These are phyloP conservation scores for Epinotia demarniana DNA, from an alignment of 2,888 invertebrate species.

Conservation along the genomic window DNA sequence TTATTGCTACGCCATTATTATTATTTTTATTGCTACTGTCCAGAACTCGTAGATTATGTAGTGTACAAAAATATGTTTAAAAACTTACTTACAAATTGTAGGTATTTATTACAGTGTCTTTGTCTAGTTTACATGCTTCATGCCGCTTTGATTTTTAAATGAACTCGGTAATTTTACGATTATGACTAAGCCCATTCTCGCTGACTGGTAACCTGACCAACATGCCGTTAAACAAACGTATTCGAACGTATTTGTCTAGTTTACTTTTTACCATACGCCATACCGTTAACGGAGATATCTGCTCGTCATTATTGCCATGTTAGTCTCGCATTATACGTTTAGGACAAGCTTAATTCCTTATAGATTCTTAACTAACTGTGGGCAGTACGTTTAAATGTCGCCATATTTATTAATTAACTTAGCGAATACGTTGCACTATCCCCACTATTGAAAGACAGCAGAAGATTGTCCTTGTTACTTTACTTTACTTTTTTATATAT, in stretches of 20 bases:
- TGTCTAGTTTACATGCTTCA: neutral
- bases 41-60: too few relatives aligned
- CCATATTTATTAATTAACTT: neutral
- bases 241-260: constrained; percentile 80
- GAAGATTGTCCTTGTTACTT: too few relatives aligned
- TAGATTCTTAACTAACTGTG: neutral
- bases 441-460: too few relatives aligned
- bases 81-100: neutral
- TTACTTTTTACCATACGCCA: constrained; percentile 79
- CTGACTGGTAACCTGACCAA: constrained; percentile 49
- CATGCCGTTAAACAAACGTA: constrained; percentile 80
- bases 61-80: neutral
- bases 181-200: constrained; percentile 15
- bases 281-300: constrained; percentile 76
- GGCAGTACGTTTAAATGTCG: neutral
- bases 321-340: constrained; percentile 52
- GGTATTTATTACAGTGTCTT: too few relatives aligned
- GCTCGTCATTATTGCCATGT: constrained; percentile 75
- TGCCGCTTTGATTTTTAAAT: neutral
- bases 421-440: too few relatives aligned
- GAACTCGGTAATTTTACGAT: neutral
- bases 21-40: too few relatives aligned
- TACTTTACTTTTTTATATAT: too few relatives aligned
- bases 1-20: too few relatives aligned
- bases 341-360: neutral